Conservation (phyloP, 2,888 invertebrate genomes). For the Lamproptera curius region DNA sequence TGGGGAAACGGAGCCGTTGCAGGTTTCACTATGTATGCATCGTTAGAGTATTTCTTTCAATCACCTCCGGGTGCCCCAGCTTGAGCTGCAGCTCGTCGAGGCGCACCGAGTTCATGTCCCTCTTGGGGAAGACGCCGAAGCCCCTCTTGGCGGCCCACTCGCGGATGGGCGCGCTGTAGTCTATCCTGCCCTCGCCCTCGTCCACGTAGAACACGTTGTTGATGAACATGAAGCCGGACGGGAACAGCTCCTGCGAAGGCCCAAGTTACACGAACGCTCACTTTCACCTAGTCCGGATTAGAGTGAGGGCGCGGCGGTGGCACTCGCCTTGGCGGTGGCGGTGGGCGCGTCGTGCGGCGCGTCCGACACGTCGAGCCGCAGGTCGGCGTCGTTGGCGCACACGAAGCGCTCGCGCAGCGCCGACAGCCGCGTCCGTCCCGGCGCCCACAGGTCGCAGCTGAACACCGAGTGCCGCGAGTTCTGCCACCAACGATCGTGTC, state of each 20-base stretch:
- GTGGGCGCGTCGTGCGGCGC: slow-evolving; percentile 48
- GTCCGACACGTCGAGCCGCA: slow-evolving; percentile 79
- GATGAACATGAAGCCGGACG: slow-evolving; percentile 65
- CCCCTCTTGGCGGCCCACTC: slow-evolving; percentile 46
- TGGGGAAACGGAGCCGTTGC: no score
- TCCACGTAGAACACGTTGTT: slow-evolving; percentile 72
- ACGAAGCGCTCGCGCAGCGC: slow-evolving; percentile 85
- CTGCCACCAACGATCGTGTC: slow-evolving; percentile 19
- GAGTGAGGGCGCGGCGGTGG: background rate
- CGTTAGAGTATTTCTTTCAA: no score
- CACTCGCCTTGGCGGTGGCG: slow-evolving; percentile 50
- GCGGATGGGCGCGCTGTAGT: slow-evolving; percentile 43
- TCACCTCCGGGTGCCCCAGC: no score
- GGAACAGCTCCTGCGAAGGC: slow-evolving; percentile 53
- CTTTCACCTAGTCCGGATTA: no score
- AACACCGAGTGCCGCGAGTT: slow-evolving; percentile 51
- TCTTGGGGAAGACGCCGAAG: slow-evolving; percentile 43
- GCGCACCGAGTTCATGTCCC: slow-evolving; percentile 37
- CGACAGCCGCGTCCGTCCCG: slow-evolving; percentile 79
- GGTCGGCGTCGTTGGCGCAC: slow-evolving; percentile 84
- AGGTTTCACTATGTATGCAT: no score
- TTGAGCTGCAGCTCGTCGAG: slow-evolving; percentile 40
- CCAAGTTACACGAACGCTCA: no score
- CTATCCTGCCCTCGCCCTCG: slow-evolving; percentile 47
- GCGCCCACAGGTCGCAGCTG: slow-evolving; percentile 46